Evolutionary conservation across 2,888 invertebrate genomes (phyloP).

Genomic region (Fabriciana adippe): DNA sequence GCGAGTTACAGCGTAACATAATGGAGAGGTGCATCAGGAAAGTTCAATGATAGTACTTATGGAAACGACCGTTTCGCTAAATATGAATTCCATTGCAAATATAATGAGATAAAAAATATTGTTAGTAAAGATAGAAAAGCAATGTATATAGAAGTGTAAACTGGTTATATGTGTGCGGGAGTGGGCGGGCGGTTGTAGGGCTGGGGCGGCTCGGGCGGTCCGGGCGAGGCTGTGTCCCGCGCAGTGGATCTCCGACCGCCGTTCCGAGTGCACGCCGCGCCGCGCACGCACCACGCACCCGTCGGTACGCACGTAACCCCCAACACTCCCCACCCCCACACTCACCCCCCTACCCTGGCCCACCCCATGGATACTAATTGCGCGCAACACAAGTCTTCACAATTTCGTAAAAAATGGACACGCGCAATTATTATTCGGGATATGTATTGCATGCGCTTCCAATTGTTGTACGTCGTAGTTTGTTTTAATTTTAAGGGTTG

Average conservation of each 20-base stretch:
- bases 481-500: conserved; percentile 14
- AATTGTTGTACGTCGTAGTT: conserved; percentile 36
- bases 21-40: conserved; percentile 28
- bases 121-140: neutral
- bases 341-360: conserved; percentile 35
- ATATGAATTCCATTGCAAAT: conserved; percentile 6
- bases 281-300: conserved; percentile 69
- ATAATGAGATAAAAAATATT: conserved; percentile 12
- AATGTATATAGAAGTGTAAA: conserved; percentile 30
- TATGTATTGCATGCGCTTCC: conserved; percentile 44
- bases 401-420: conserved; percentile 37
- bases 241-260: conserved; percentile 75
- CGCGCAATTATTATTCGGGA: conserved; percentile 46
- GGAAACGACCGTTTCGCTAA: neutral
- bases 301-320: conserved; percentile 72
- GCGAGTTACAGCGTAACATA: conserved; percentile 26
- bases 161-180: conserved; percentile 31
- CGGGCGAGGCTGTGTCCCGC: conserved; percentile 63
- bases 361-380: conserved; percentile 60
- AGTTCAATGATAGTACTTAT: conserved; percentile 8
- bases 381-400: conserved; percentile 46
- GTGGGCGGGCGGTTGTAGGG: conserved; percentile 54
- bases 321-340: conserved; percentile 19
- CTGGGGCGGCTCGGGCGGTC: conserved; percentile 53
- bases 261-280: conserved; percentile 76